Base-by-base conservation (phyloP, 2,888 invertebrate genomes). In the Encarsia formosa region DNA sequence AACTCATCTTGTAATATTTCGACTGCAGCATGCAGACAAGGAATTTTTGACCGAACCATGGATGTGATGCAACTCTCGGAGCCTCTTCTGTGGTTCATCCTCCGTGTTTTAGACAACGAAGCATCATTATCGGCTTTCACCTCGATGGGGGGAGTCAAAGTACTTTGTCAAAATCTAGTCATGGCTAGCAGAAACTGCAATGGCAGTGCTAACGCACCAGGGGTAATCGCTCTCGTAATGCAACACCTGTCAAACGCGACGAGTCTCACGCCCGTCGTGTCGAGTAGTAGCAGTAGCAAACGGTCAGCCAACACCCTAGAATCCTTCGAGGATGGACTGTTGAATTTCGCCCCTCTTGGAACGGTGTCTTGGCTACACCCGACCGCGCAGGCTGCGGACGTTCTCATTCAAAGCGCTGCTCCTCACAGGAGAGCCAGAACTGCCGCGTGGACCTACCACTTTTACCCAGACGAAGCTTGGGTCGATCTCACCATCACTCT, bases 371-470 rank as follows among this genome's bases (percentile, higher is more conserved):
- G 88, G 65, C 83, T 85, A 62, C 89, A 88, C 74, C 87, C 89
- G 2, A 89, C 91, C 4, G 91, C 92, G 6, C 91, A 92, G 68
- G 86, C 92, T 1, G 89, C 94, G 1, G 92, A 93, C 73, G 87
- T 91, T 54, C 79, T 96, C 31, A 87, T 96, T 59, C 87, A 90
- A 69, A 84, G 87, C 45, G 82, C 85, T 2, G 86, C 90, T 0
- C 87, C 91, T 3, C 88, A 90, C 66, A 80, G 92, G 35, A 79
- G 95, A 34, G 89, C 92, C 19, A 81, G 94, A 53, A 88, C 91
- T 2, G 89, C 95, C 4, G 88, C 93, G n/a, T 96, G 95, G 95
- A 88, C 90, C 24, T 94, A 95, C 76, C 91, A 95, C 77, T 96
- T 93, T 77, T 93, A 91, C 77, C 90, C 91, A 24, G 84, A 85